A percentile compares a stretch with the other conserved stretches of the same genome.
phyloP scores from a whole-genome alignment of 2,888 invertebrate species.

The Tyria jacobaeae region DNA sequence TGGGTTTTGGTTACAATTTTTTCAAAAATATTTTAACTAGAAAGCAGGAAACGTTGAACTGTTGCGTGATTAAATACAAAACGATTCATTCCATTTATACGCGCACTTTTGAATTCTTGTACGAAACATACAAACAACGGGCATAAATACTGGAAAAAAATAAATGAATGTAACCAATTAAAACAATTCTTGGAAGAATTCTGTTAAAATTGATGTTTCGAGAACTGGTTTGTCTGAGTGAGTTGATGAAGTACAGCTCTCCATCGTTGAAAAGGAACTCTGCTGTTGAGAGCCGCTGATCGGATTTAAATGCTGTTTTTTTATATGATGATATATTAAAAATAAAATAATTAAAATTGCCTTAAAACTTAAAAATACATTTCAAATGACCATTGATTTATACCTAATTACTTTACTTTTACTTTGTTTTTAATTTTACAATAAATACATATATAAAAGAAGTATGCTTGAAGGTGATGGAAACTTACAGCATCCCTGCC shows the following conservation, averaged over 20 bases:
- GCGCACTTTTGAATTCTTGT: slow-evolving; percentile 4
- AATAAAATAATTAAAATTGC: no score
- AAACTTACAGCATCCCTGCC: no score
- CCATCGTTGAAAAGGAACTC: neutral
- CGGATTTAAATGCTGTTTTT: neutral
- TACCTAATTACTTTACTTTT: no score
- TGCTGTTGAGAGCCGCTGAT: neutral
- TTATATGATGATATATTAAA: no score
- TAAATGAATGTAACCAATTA: slow-evolving; percentile 2
- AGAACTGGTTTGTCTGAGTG: neutral
- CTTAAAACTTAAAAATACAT: no score
- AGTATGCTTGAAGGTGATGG: no score
- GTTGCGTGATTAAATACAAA: neutral
- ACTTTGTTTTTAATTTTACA: no score
- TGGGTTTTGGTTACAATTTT: no score
- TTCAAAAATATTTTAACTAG: slow-evolving; percentile 1
- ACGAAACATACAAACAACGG: no score
- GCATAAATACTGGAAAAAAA: neutral
- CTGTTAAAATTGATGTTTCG: neutral
- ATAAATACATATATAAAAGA: no score
- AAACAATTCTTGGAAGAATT: neutral
- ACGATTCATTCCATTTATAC: neutral
- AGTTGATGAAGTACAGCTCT: neutral
- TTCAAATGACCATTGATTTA: no score
- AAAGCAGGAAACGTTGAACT: slow-evolving; percentile 1